A percentile compares a stretch with the other conserved stretches of the same genome.
These are phyloP conservation scores for Schizopygopsis pylzovi DNA, from an alignment of 2,797 vertebrate species.

Conservation along the genomic window DNA sequence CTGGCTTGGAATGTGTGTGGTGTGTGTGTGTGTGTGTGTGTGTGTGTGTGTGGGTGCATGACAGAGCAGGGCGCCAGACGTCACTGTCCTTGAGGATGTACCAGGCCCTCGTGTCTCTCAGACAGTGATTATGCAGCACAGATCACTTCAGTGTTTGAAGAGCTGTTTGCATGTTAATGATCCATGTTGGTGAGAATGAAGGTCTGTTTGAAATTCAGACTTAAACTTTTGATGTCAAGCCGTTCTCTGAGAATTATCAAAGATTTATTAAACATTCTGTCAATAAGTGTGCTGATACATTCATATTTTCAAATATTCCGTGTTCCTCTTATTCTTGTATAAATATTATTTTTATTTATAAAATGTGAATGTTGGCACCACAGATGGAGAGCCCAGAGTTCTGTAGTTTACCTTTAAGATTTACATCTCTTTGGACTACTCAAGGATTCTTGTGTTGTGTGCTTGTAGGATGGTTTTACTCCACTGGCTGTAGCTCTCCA, in stretches of 20 bases:
- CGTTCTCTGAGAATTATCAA: not conserved
- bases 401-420: not conserved
- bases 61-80: conserved; percentile 27
- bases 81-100: conserved; percentile 37
- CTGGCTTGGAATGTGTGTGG: conserved; percentile 10
- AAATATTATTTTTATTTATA: not conserved
- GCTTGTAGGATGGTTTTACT: conserved; percentile 92
- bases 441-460: conserved; percentile 24
- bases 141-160: conserved; percentile 23
- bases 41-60: conserved; percentile 24
- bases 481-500: conserved; percentile 96
- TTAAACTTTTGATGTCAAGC: conserved; percentile 5
- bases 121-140: conserved; percentile 24
- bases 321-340: not conserved
- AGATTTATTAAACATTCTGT: not conserved
- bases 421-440: not conserved
- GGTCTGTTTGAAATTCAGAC: not conserved
- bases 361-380: not conserved
- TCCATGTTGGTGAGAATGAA: conserved; percentile 17
- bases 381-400: not conserved
- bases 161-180: conserved; percentile 30
- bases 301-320: not conserved
- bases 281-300: not conserved
- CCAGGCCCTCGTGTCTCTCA: conserved; percentile 12
- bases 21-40: conserved; percentile 16